These are phyloP conservation scores for Drosophila lacteicornis DNA, from an alignment of 1,140 invertebrate species.

Conservation along the genomic window DNA sequence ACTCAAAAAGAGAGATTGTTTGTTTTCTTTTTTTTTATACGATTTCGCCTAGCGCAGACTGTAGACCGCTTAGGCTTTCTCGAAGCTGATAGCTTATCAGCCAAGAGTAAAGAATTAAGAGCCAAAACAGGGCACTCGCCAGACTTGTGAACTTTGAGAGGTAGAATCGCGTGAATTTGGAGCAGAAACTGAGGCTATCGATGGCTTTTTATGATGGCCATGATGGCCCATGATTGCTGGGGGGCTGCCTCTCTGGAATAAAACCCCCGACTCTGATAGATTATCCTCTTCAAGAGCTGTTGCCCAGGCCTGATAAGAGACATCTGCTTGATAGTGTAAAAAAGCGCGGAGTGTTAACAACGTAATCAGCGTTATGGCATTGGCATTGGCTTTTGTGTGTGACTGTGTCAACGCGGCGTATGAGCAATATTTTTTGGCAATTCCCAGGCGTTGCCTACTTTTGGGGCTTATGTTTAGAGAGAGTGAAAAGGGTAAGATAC, in stretches of 20 bases:
- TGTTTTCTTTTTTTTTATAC: constrained; percentile 41
- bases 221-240: constrained; percentile 8
- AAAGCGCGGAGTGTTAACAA: constrained; percentile 20
- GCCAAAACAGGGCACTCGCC: constrained; percentile 32
- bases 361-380: constrained; percentile 15
- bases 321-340: constrained; percentile 37
- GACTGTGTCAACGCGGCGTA: constrained; percentile 46
- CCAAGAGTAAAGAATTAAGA: neutral
- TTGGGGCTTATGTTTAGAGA: constrained; percentile 5
- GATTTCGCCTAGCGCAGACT: constrained; percentile 10
- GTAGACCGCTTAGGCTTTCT: constrained; percentile 13
- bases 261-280: neutral
- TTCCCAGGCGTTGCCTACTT: constrained; percentile 36
- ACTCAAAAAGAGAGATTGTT: constrained; percentile 2
- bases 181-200: constrained; percentile 5
- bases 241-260: neutral
- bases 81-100: constrained; percentile 39
- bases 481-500: neutral
- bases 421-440: constrained; percentile 30
- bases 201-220: constrained; percentile 12
- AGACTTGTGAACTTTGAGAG: constrained; percentile 41
- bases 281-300: neutral
- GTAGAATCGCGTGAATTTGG: constrained; percentile 44
- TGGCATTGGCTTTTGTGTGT: constrained; percentile 39
- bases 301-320: constrained; percentile 44